Evolutionary conservation across 2,113 vertebrate genomes (phyloP).

Genomic region (Peromyscus californicus): DNA sequence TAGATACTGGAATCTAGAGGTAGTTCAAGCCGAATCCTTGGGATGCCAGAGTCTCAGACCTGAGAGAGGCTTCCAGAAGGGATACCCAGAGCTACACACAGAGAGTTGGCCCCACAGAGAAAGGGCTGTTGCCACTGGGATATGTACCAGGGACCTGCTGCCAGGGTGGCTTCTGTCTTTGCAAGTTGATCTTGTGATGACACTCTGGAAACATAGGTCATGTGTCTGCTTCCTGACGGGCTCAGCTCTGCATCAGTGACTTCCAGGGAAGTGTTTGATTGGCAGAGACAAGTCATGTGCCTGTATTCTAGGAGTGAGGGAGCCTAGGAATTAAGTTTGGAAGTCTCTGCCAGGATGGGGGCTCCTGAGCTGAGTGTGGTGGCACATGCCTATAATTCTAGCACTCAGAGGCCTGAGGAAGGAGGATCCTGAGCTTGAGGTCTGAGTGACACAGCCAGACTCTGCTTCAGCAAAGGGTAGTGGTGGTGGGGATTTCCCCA

Average conservation of each 20-base stretch:
- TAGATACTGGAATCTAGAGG: neutral
- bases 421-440: neutral
- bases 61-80: neutral
- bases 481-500: neutral
- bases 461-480: neutral
- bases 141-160: neutral
- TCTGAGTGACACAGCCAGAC: neutral
- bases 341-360: neutral
- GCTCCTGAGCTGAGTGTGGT: neutral
- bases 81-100: neutral
- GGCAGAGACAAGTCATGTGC: neutral
- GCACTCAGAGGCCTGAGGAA: neutral
- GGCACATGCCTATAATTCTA: neutral
- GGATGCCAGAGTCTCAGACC: neutral
- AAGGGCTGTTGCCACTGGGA: neutral
- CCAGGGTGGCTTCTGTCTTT: neutral
- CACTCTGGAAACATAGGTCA: neutral
- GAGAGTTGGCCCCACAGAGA: fast-evolving
- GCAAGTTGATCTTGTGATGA: neutral
- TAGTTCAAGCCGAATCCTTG: neutral
- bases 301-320: neutral
- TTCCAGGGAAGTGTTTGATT: neutral
- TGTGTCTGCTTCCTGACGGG: neutral
- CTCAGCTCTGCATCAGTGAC: neutral
- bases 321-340: neutral